A percentile compares a stretch with the other conserved stretches of the same genome.
phyloP scores from a whole-genome alignment of 2,888 invertebrate species.

The Nasonia oneida region DNA sequence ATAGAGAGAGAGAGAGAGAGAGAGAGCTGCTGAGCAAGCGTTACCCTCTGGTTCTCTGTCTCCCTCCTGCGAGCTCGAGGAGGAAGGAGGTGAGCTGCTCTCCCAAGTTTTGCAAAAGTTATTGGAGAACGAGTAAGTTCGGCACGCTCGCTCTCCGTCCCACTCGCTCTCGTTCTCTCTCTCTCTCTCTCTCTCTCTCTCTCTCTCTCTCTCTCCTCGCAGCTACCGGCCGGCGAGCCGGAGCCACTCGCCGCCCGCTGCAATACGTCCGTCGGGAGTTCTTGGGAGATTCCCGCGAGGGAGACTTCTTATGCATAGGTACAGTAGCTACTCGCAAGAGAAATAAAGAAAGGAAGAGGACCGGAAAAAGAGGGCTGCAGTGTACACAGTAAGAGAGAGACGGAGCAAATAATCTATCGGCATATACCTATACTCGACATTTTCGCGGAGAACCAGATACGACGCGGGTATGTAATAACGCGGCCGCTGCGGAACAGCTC shows the following conservation, averaged over 20 bases:
- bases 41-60: conserved; percentile 10
- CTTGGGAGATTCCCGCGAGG: conserved; percentile 56
- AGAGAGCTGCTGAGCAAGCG: conserved; percentile 22
- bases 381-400: background rate
- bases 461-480: background rate
- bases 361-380: conserved; percentile 20
- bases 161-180: background rate
- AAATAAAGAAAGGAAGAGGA: conserved; percentile 46
- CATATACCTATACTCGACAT: background rate
- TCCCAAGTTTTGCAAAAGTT: conserved; percentile 65
- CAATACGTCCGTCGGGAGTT: conserved; percentile 63
- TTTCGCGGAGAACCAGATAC: background rate
- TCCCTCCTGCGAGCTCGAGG: background rate
- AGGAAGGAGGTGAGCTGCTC: conserved; percentile 13
- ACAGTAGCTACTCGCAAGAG: conserved; percentile 31
- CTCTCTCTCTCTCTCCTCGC: conserved; percentile 9
- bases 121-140: conserved; percentile 61
- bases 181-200: background rate
- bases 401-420: conserved; percentile 40
- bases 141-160: conserved; percentile 31
- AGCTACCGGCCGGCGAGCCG: background rate
- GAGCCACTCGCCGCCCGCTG: conserved; percentile 39
- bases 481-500: background rate
- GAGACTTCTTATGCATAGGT: conserved; percentile 57
- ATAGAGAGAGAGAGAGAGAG: too few species aligned